Evolutionary conservation across 2,797 vertebrate species (phyloP).

Genomic region (Anas bahamensis): DNA sequence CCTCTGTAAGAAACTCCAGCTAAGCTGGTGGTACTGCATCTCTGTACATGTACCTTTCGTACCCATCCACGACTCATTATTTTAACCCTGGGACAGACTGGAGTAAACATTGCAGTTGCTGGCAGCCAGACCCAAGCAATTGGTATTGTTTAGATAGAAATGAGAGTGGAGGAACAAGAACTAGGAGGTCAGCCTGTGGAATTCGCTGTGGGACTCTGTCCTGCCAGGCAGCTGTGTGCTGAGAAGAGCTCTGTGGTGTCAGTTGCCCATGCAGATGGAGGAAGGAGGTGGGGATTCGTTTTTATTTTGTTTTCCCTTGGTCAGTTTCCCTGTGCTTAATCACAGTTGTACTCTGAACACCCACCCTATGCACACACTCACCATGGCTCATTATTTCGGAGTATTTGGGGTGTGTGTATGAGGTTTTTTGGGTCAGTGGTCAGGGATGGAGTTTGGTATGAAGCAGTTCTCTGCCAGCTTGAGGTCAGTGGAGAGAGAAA

Average conservation of each 20-base stretch:
- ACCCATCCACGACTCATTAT: neutral
- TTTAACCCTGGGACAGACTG: neutral
- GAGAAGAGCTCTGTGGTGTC: conserved; percentile 11
- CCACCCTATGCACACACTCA: fast-evolving
- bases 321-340: neutral
- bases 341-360: neutral
- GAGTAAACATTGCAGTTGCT: neutral
- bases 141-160: conserved; percentile 43
- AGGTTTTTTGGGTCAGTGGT: neutral
- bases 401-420: fast-evolving
- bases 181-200: conserved; percentile 40
- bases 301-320: neutral
- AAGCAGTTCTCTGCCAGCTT: neutral
- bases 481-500: neutral
- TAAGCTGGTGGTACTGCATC: neutral
- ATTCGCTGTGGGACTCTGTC: conserved; percentile 25
- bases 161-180: neutral
- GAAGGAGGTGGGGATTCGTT: neutral
- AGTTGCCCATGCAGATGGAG: conserved; percentile 38
- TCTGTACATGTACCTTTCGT: neutral
- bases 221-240: conserved; percentile 52
- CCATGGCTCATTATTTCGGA: neutral
- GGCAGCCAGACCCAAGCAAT: neutral
- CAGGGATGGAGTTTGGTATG: neutral
- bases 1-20: neutral